A percentile compares a stretch with the other conserved stretches of the same genome.
These are phyloP conservation scores for Drosophila punjabiensis DNA, from an alignment of 1,140 invertebrate genomes.

Conservation along the genomic window DNA sequence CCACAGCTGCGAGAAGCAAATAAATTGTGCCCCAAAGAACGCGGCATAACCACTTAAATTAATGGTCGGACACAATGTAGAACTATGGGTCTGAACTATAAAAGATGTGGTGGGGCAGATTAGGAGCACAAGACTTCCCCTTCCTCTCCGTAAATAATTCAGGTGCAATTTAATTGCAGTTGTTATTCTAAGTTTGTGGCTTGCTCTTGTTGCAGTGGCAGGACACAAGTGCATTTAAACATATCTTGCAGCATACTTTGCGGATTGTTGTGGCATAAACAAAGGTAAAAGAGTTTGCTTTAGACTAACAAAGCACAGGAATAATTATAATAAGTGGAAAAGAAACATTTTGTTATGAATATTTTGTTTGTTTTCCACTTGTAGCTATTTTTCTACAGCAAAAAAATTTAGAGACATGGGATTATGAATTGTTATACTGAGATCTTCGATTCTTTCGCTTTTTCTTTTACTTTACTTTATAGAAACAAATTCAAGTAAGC, in stretches of 20 bases:
- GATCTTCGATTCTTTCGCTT: background rate
- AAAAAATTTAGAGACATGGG: background rate
- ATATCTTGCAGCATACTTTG: constrained; percentile 21
- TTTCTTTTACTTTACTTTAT: background rate
- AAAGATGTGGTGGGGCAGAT: constrained; percentile 35
- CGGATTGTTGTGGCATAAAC: constrained; percentile 10
- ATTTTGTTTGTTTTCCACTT: background rate
- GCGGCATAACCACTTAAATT: constrained; percentile 46
- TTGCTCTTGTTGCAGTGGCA: background rate
- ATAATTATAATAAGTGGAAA: background rate
- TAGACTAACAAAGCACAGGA: too few species aligned
- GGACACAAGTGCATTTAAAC: background rate
- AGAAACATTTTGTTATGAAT: background rate
- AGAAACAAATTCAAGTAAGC: background rate
- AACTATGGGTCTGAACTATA: constrained; percentile 20
- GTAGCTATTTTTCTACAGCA: background rate
- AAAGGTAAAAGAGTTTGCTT: background rate
- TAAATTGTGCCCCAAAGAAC: constrained; percentile 46
- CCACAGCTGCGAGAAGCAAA: constrained; percentile 33
- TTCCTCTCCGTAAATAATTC: constrained; percentile 13
- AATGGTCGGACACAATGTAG: constrained; percentile 38
- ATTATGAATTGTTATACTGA: background rate
- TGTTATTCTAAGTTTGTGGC: background rate
- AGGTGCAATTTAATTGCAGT: constrained; percentile 23
- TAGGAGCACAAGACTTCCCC: constrained; percentile 9